Conservation (phyloP, 23 tunicate species). For the Corella eumyota region DNA sequence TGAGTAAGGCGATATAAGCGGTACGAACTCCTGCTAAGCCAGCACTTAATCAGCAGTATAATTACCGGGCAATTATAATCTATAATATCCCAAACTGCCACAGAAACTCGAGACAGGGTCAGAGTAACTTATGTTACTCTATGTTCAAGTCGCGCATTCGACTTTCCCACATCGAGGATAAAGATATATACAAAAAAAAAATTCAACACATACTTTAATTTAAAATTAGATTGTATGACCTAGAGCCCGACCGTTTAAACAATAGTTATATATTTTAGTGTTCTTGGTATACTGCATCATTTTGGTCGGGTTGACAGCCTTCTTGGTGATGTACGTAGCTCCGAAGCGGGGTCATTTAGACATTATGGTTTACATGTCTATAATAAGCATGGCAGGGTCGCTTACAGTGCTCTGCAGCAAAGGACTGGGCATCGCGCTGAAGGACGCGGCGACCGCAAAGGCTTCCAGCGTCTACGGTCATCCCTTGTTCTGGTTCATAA, state of each 20-base stretch:
- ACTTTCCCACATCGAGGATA: too few species aligned
- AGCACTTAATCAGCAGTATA: too few species aligned
- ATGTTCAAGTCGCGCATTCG: too few species aligned
- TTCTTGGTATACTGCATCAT: conserved; percentile 47
- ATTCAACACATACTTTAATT: too few species aligned
- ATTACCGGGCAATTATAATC: too few species aligned
- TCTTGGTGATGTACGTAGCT: conserved; percentile 29
- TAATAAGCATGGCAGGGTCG: conserved; percentile 73
- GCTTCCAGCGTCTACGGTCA: conserved; percentile 9
- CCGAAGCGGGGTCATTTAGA: conserved; percentile 56
- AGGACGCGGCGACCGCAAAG: conserved; percentile 25
- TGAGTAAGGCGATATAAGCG: too few species aligned
- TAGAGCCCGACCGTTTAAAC: background rate
- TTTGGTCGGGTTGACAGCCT: conserved; percentile 15
- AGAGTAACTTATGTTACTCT: too few species aligned
- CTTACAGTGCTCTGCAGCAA: conserved; percentile 79
- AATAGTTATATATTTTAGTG: conserved; percentile 8
- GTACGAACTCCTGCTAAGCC: too few species aligned
- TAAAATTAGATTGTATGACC: too few species aligned
- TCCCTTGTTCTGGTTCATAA: conserved; percentile 61
- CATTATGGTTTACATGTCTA: conserved; percentile 66
- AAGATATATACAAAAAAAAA: too few species aligned
- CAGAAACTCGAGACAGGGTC: too few species aligned
- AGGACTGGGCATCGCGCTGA: conserved; percentile 61
- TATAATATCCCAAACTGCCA: too few species aligned